A percentile compares a stretch with the other conserved stretches of the same genome.
Evolutionary conservation across 2,888 invertebrate species (phyloP).

Genomic region (Camponotus fellah): DNA sequence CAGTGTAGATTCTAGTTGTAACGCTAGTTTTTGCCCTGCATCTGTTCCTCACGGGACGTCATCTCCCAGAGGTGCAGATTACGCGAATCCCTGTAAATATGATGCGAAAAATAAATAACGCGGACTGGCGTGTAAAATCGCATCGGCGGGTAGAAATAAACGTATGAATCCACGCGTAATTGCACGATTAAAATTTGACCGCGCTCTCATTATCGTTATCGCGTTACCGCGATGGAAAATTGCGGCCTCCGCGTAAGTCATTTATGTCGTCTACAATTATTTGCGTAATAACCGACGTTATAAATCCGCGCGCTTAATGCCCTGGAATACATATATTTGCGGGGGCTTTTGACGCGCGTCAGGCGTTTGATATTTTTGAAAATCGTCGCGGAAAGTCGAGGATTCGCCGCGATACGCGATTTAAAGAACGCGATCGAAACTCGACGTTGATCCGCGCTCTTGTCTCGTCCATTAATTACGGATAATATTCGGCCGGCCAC

Average conservation of each 20-base stretch:
- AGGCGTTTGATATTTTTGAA: constrained; percentile 21
- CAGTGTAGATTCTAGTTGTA: background rate
- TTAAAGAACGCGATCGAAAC: constrained; percentile 48
- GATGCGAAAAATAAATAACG: constrained; percentile 51
- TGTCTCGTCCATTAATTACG: constrained; percentile 51
- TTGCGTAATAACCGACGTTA: constrained; percentile 56
- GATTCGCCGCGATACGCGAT: constrained; percentile 10
- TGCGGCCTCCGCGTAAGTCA: constrained; percentile 55
- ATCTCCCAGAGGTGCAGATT: constrained; percentile 14
- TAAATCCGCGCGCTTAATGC: constrained; percentile 49
- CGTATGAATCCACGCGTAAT: constrained; percentile 55
- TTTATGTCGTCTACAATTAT: constrained; percentile 58
- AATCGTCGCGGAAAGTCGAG: constrained; percentile 22
- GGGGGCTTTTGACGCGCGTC: constrained; percentile 40
- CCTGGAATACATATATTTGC: constrained; percentile 36
- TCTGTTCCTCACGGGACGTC: constrained; percentile 1
- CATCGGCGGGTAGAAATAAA: constrained; percentile 54
- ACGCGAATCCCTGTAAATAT: constrained; percentile 21
- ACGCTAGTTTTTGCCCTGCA: background rate
- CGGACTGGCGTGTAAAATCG: constrained; percentile 44
- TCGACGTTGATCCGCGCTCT: constrained; percentile 23
- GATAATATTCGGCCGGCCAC: constrained; percentile 37
- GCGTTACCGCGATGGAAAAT: constrained; percentile 57
- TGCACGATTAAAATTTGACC: constrained; percentile 58
- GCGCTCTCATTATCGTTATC: constrained; percentile 57